Base-by-base conservation (phyloP, 2,888 invertebrate species). In the Nemapogon koenigi region DNA sequence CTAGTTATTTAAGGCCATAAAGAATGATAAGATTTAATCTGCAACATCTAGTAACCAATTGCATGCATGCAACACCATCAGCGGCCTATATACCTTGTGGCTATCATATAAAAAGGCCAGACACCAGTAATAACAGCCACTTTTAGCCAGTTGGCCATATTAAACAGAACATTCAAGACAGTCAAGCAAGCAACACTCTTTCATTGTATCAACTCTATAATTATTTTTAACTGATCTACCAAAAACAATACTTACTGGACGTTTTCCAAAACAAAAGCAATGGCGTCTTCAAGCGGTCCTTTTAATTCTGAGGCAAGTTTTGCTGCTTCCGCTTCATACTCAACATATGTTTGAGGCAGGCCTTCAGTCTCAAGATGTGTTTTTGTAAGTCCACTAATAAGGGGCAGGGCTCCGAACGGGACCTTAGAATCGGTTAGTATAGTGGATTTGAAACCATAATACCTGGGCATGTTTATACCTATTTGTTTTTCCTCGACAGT, bases 401-500 rank as follows among this genome's bases (percentile, higher is more conserved):
- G 69, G 0, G 84, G 81, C 56, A 92, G 62, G 31, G 84, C 81
- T 62, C 90, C 85, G 51, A 90, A 92, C 0, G 86, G 86, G 16
- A 81, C 47, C 10, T 47, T 47, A 33, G 81, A 65, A 55, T 91
- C 90, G 2, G 69, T 60, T 3, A 92, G 56, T 50, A 83, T 64
- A 2, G 85, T 62, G 40, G 83, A 82, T 51, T 81, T 83, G 75
- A 85, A 92, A 2, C 94, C 93, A 59, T 90, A 94, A 59, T 88
- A 92, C 35, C 83, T 81, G 0, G 90, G 90, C 85, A 92, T 87
- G 59, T 93, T 93, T 16, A 93, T 53, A 49, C 89, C 90, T 37
- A 91, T 85, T 49, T 91, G 81, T 56, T 94, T 94, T 59, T 92
- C 91, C 68, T 94, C 94, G 0, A 92, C 83, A 0, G 91, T 91